These are phyloP conservation scores for Melanargia galathea DNA, from an alignment of 2,888 invertebrate genomes.

Conservation along the genomic window DNA sequence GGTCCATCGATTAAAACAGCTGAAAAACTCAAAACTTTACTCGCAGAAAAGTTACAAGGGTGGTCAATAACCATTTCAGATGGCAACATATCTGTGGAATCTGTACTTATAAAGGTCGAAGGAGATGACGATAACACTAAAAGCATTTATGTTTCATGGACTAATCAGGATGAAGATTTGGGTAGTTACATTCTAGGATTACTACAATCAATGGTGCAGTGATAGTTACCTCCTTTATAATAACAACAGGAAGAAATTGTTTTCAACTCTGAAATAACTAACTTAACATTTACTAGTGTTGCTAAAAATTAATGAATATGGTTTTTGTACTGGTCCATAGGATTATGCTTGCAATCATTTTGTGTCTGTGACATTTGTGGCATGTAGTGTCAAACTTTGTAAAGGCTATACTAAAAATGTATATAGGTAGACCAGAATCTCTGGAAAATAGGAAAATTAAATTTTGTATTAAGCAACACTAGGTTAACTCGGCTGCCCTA, in stretches of 20 bases:
- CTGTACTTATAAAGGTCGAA: conserved; percentile 95
- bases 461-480: no score
- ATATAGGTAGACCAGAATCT: no score
- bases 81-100: conserved; percentile 93
- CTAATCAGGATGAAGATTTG: conserved; percentile 97
- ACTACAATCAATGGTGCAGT: conserved; percentile 87
- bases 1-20: conserved; percentile 90
- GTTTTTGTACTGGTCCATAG: no score
- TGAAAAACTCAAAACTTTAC: conserved; percentile 88
- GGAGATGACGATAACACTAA: conserved; percentile 93
- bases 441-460: no score
- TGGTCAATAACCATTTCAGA: conserved; percentile 91
- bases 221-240: conserved; percentile 34
- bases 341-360: no score
- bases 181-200: conserved; percentile 94
- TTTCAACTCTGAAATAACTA: not conserved
- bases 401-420: no score
- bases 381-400: no score
- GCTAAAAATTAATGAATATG: no score
- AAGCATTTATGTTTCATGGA: conserved; percentile 96
- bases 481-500: no score
- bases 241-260: not conserved
- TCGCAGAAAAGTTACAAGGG: conserved; percentile 90
- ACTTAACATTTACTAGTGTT: no score
- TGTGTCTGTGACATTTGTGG: no score